phyloP scores from a whole-genome alignment of 2,888 invertebrate species.

The Chrysolina americana region DNA sequence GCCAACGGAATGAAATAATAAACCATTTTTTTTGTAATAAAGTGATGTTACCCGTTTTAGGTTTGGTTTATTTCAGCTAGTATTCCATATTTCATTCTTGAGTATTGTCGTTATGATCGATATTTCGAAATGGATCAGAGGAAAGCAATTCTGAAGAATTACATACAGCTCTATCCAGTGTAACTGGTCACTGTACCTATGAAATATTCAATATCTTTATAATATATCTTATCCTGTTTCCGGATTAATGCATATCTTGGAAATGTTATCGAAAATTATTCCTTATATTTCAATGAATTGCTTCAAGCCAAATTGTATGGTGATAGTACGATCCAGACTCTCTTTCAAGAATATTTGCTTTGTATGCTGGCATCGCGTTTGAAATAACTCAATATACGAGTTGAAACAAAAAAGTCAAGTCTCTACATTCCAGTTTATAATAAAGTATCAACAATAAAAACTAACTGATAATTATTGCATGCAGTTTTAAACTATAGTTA shows the following conservation, averaged over 20 bases:
- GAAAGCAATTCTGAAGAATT: background rate
- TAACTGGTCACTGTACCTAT: slow-evolving; percentile 45
- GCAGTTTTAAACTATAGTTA: slow-evolving; percentile 58
- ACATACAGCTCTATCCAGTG: slow-evolving; percentile 47
- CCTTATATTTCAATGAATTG: slow-evolving; percentile 41
- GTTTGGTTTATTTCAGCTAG: background rate
- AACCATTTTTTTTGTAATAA: slow-evolving; percentile 3
- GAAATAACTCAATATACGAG: slow-evolving; percentile 43
- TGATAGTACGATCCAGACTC: slow-evolving; percentile 46
- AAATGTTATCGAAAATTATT: slow-evolving; percentile 47
- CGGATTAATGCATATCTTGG: slow-evolving; percentile 51
- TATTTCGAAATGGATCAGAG: background rate
- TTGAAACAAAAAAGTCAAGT: slow-evolving; percentile 51
- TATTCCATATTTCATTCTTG: background rate
- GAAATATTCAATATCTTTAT: slow-evolving; percentile 27
- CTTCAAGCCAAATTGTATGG: slow-evolving; percentile 52
- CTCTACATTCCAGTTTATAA: slow-evolving; percentile 46
- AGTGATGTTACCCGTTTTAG: background rate
- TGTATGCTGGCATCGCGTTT: slow-evolving; percentile 57
- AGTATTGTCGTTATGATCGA: background rate
- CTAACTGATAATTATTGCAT: slow-evolving; percentile 58
- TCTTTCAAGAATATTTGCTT: slow-evolving; percentile 50
- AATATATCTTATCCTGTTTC: slow-evolving; percentile 30
- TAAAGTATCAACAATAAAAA: slow-evolving; percentile 55
- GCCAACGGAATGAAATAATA: background rate